phyloP scores from a whole-genome alignment of 2,113 vertebrate species.

The Gambusia holbrooki region DNA sequence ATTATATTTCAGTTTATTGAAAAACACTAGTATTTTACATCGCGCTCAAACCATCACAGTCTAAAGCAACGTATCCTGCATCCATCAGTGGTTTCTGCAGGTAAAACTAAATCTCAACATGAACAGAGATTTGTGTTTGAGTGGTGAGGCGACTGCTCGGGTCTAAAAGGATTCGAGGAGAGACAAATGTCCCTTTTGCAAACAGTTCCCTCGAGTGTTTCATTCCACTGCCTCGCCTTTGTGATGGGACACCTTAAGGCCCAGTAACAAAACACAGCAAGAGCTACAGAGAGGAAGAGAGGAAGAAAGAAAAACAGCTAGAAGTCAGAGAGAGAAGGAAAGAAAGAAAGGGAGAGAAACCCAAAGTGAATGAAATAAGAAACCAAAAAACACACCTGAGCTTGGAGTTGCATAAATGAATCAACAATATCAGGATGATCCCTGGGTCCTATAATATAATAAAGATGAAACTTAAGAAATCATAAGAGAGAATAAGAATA shows the following conservation, averaged over 20 bases:
- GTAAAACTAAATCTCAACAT: background rate
- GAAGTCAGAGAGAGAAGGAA: constrained; percentile 67
- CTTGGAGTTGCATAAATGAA: constrained; percentile 99
- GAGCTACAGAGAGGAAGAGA: constrained; percentile 42
- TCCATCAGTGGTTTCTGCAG: background rate
- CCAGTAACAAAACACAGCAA: constrained; percentile 66
- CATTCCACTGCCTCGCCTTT: constrained; percentile 72
- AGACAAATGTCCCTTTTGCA: constrained; percentile 60
- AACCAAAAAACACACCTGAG: constrained; percentile 99
- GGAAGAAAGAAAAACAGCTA: constrained; percentile 64
- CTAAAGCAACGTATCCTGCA: background rate
- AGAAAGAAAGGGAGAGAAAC: constrained; percentile 86
- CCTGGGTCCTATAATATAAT: constrained; percentile 99
- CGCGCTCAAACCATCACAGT: background rate
- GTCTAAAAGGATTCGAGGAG: constrained; percentile 63
- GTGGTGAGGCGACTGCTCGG: constrained; percentile 61
- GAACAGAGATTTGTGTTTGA: background rate
- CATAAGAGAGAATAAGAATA: constrained; percentile 86
- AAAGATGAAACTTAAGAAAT: constrained; percentile 99
- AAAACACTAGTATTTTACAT: background rate
- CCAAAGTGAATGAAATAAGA: constrained; percentile 99
- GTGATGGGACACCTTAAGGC: constrained; percentile 61
- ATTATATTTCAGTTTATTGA: background rate
- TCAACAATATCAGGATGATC: constrained; percentile 99
- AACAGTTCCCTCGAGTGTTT: constrained; percentile 60